A percentile compares a stretch with the other conserved stretches of the same genome.
These are phyloP conservation scores for Pristionchus maxplancki DNA, from an alignment of 2,888 invertebrate species.

Conservation along the genomic window DNA sequence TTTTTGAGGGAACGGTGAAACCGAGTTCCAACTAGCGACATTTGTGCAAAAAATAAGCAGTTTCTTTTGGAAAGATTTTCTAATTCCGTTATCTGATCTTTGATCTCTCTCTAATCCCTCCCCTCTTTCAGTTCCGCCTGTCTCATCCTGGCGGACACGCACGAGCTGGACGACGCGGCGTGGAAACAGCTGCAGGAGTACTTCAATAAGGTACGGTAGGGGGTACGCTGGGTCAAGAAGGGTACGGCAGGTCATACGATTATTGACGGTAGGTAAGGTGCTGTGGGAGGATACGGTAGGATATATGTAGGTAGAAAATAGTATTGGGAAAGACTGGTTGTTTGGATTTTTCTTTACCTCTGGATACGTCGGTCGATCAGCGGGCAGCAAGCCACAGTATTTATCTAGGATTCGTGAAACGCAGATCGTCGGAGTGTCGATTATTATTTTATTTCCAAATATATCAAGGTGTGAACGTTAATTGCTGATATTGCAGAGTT, in stretches of 20 bases:
- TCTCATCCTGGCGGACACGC: constrained; percentile 73
- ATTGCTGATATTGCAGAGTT: no score
- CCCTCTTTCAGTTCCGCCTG: constrained; percentile 59
- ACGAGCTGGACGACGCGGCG: constrained; percentile 68
- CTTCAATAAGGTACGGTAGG: constrained; percentile 67
- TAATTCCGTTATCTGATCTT: background rate
- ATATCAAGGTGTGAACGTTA: no score
- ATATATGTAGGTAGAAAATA: no score
- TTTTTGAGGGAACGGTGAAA: background rate
- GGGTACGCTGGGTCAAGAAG: background rate
- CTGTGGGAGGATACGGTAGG: constrained; percentile 11
- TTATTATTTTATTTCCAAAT: background rate
- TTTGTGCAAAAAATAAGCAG: no score
- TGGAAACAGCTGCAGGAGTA: constrained; percentile 73
- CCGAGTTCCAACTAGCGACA: no score
- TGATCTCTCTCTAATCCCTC: constrained; percentile 21
- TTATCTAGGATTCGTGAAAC: background rate
- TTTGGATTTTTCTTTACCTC: no score
- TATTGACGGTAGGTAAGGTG: background rate
- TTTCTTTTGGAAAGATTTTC: no score
- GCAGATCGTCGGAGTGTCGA: background rate
- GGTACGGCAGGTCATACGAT: background rate
- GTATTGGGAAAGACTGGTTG: no score
- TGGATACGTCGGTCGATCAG: no score
- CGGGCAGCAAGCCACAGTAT: background rate